A percentile compares a stretch with the other conserved stretches of the same genome.
Evolutionary conservation across 2,888 invertebrate species (phyloP).

Genomic region (Drosophila melanocephala): DNA sequence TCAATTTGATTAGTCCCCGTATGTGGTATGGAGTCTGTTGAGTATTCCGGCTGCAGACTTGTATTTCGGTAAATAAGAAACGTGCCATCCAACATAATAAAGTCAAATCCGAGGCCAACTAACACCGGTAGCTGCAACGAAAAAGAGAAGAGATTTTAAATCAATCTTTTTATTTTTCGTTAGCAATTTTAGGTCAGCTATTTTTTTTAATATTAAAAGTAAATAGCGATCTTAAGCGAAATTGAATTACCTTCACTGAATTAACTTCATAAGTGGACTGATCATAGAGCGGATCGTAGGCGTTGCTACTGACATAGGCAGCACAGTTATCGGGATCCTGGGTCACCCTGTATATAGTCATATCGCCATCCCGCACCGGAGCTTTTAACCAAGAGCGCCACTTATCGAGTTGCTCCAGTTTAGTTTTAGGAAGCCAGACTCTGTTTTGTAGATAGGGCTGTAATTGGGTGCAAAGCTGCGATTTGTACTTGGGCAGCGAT

Average conservation of each 20-base stretch:
- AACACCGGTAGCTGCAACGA: slow-evolving; percentile 32
- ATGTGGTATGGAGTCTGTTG: slow-evolving; percentile 2
- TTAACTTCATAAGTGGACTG: slow-evolving; percentile 16
- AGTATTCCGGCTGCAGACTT: background rate
- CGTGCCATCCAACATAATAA: slow-evolving; percentile 38
- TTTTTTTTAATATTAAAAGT: background rate
- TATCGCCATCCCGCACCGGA: slow-evolving; percentile 8
- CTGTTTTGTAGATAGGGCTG: slow-evolving; percentile 9
- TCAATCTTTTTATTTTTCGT: background rate
- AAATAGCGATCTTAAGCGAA: background rate
- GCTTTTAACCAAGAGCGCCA: slow-evolving; percentile 25
- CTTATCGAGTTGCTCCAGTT: background rate
- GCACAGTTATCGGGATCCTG: slow-evolving; percentile 11
- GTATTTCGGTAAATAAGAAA: slow-evolving; percentile 28
- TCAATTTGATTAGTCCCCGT: slow-evolving; percentile 41
- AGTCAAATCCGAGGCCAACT: slow-evolving; percentile 39
- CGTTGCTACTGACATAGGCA: slow-evolving; percentile 40
- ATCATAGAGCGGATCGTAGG: slow-evolving; percentile 41
- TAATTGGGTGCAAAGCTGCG: slow-evolving; percentile 7
- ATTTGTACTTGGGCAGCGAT: slow-evolving; percentile 33
- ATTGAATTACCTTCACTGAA: slow-evolving; percentile 19
- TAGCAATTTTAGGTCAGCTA: too few species aligned
- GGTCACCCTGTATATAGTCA: slow-evolving; percentile 5
- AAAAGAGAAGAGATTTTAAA: background rate
- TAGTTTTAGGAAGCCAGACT: background rate